A percentile compares a stretch with the other conserved stretches of the same genome.
Conservation (phyloP, 2,113 vertebrate species). For the Indicator indicator region DNA sequence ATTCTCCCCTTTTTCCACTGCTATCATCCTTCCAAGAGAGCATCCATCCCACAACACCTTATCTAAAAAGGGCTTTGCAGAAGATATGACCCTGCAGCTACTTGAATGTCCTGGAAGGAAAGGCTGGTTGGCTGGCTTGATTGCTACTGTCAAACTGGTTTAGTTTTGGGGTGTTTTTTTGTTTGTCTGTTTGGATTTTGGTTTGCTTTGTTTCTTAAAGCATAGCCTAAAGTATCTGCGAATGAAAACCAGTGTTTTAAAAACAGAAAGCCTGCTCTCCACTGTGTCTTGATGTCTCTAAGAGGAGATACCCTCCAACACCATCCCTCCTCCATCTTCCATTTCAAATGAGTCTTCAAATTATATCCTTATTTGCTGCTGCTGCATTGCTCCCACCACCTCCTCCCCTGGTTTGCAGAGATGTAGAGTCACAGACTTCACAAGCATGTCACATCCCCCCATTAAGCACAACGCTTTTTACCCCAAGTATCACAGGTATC, state of each 20-base stretch:
- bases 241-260: neutral
- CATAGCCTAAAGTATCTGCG: neutral
- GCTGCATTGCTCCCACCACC: neutral
- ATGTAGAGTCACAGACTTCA: neutral
- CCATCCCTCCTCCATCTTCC: neutral
- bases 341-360: neutral
- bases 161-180: neutral
- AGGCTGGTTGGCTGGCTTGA: neutral
- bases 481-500: neutral
- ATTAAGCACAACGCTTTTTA: neutral
- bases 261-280: neutral
- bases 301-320: neutral
- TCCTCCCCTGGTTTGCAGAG: neutral
- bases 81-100: neutral
- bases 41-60: slow-evolving; percentile 4
- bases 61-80: slow-evolving; percentile 32
- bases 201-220: neutral
- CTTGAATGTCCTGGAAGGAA: neutral
- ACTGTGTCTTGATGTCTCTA: neutral
- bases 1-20: neutral
- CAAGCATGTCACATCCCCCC: neutral
- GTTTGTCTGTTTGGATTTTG: neutral
- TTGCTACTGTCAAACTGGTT: neutral
- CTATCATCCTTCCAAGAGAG: slow-evolving; percentile 1
- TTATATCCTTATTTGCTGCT: neutral